These are phyloP conservation scores for Augiades crinisus DNA, from an alignment of 2,888 invertebrate species.

Conservation along the genomic window DNA sequence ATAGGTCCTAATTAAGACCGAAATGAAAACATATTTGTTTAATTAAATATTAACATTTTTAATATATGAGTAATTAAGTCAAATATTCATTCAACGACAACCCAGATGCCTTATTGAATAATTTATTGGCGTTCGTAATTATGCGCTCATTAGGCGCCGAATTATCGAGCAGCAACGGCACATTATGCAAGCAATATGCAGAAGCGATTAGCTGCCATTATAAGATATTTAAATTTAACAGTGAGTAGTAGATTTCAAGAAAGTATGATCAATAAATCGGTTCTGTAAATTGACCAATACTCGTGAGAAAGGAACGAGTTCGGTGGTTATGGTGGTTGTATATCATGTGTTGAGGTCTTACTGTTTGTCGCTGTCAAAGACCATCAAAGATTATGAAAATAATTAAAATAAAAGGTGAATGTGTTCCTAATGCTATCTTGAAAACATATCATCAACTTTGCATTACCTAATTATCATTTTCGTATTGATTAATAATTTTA, in stretches of 20 bases:
- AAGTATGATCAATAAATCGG: background rate
- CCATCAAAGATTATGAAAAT: too few species aligned
- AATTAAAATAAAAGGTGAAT: too few species aligned
- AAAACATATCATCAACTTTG: too few species aligned
- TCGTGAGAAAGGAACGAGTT: too few species aligned
- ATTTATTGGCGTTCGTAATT: slow-evolving; percentile 12
- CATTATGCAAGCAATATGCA: slow-evolving; percentile 3
- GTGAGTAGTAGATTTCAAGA: background rate
- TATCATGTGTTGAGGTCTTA: too few species aligned
- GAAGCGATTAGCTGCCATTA: slow-evolving; percentile 3
- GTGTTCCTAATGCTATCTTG: too few species aligned
- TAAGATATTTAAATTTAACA: background rate
- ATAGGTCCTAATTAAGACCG: background rate
- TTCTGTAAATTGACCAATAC: too few species aligned
- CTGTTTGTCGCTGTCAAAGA: too few species aligned
- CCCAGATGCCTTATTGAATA: slow-evolving; percentile 10
- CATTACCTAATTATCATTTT: too few species aligned
- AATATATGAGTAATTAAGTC: slow-evolving; percentile 7
- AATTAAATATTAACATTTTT: background rate
- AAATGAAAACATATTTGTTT: background rate
- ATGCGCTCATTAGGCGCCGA: slow-evolving; percentile 16
- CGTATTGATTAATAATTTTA: too few species aligned
- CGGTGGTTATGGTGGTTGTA: too few species aligned
- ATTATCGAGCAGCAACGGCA: slow-evolving; percentile 2
- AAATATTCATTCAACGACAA: background rate